Conservation (phyloP, 2,888 invertebrate species). For the Sipha maydis region DNA sequence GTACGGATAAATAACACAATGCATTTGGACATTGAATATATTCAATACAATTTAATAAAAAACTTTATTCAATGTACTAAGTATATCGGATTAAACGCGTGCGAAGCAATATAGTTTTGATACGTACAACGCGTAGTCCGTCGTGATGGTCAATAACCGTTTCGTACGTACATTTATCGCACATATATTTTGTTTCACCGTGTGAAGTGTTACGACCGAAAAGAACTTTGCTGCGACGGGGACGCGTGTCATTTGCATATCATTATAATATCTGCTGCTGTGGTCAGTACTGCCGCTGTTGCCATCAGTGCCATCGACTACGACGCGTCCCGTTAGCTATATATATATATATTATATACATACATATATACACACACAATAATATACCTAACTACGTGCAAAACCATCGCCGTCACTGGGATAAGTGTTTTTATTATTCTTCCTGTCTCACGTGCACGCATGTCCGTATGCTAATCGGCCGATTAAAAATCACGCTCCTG, state of each 20-base stretch:
- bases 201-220: too few species aligned
- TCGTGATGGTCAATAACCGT: too few species aligned
- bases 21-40: too few species aligned
- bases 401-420: not conserved
- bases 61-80: too few species aligned
- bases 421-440: slow-evolving; percentile 33
- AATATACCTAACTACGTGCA: too few species aligned
- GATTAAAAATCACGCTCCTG: slow-evolving; percentile 19
- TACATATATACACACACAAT: not conserved
- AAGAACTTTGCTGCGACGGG: not conserved
- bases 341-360: not conserved
- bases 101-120: too few species aligned
- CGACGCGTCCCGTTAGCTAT: slow-evolving; percentile 7
- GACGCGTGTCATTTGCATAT: not conserved
- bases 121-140: too few species aligned
- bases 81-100: too few species aligned
- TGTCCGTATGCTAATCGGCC: slow-evolving; percentile 35
- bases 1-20: too few species aligned
- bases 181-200: too few species aligned
- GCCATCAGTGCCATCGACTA: not conserved
- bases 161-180: too few species aligned
- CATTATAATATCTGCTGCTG: not conserved
- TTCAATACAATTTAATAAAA: too few species aligned
- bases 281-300: not conserved
- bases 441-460: not conserved